These are phyloP conservation scores for Campylomormyrus tamandua DNA, from an alignment of 2,113 vertebrate genomes.

Conservation along the genomic window DNA sequence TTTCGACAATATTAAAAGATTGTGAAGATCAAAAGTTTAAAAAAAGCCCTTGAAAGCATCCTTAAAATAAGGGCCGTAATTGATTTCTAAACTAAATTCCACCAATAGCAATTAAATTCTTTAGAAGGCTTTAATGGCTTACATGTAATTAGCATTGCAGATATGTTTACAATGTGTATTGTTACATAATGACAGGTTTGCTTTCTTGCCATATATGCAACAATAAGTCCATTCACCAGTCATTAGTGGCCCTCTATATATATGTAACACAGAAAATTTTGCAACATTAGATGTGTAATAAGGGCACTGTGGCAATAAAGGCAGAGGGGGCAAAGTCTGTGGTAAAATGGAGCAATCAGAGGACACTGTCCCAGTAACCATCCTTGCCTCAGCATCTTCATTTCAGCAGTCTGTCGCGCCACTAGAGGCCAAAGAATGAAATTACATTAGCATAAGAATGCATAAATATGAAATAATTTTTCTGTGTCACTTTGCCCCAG, in stretches of 20 bases:
- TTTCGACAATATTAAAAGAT: not conserved
- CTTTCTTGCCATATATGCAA: not conserved
- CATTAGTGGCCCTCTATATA: not conserved
- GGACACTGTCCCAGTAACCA: not conserved
- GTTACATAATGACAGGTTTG: not conserved
- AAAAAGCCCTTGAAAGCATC: not conserved
- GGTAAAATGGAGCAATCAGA: constrained; percentile 21
- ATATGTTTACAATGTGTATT: not conserved
- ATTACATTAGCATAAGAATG: constrained; percentile 31
- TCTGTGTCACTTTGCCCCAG: constrained; percentile 7
- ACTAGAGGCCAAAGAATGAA: constrained; percentile 28
- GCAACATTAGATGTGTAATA: not conserved
- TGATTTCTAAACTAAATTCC: not conserved
- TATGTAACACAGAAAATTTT: not conserved
- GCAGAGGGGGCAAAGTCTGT: constrained; percentile 8
- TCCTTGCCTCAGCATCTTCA: not conserved
- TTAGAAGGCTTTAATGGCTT: not conserved
- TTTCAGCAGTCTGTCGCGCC: not conserved
- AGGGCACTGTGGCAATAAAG: constrained; percentile 18
- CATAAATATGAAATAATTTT: constrained; percentile 9
- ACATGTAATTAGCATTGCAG: not conserved
- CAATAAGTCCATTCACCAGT: not conserved
- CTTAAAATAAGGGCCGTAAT: not conserved
- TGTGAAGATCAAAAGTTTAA: not conserved
- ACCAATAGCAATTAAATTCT: not conserved